A percentile compares a stretch with the other conserved stretches of the same genome.
Conservation (phyloP, 2,113 vertebrate species). For the Mellivora capensis region DNA sequence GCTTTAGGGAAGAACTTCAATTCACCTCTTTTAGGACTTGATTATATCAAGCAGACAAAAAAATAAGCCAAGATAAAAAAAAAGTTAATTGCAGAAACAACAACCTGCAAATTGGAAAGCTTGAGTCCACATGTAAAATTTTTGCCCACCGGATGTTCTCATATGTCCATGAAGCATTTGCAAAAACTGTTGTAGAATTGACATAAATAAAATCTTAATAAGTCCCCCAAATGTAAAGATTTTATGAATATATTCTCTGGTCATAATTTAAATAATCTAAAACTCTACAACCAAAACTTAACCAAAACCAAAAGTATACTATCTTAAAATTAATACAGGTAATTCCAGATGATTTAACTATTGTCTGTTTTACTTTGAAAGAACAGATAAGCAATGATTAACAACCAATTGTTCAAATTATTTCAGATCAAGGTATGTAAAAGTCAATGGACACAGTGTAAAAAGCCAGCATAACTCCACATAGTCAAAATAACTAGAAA, state of each 20-base stretch:
- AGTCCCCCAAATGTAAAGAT: not conserved
- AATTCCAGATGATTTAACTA: not conserved
- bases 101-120: not conserved
- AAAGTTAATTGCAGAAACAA: not conserved
- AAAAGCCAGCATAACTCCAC: constrained; percentile 8
- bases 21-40: not conserved
- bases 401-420: not conserved
- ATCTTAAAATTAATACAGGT: not conserved
- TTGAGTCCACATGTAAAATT: not conserved
- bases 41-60: not conserved
- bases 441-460: not conserved
- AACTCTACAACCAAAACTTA: not conserved
- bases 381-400: not conserved
- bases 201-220: not conserved
- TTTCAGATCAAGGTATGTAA: not conserved
- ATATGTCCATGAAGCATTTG: not conserved
- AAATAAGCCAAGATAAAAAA: not conserved
- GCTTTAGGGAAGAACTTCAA: not conserved
- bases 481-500: not conserved
- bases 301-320: not conserved
- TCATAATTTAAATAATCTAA: not conserved
- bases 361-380: constrained; percentile 19
- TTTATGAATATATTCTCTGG: not conserved
- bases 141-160: not conserved
- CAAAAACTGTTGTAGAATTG: not conserved